These are phyloP conservation scores for Macaca mulatta DNA, from an alignment of 2,113 vertebrate species.

Conservation along the genomic window DNA sequence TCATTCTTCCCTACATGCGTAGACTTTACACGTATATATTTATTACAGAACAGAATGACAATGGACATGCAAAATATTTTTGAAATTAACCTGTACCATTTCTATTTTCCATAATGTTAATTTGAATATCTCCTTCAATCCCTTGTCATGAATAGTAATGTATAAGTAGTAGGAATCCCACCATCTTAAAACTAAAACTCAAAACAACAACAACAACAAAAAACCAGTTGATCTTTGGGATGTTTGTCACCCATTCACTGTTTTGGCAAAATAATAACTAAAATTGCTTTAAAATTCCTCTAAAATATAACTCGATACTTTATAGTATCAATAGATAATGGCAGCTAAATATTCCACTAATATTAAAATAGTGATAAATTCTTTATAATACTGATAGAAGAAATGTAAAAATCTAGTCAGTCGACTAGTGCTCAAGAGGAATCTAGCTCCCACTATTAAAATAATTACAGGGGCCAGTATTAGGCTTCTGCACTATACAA, in stretches of 20 bases:
- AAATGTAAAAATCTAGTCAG: not conserved
- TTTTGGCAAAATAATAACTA: not conserved
- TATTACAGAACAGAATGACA: not conserved
- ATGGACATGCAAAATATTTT: not conserved
- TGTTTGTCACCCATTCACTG: not conserved
- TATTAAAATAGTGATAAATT: too few species aligned
- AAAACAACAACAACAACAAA: not conserved
- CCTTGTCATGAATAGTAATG: not conserved
- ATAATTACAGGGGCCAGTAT: not conserved
- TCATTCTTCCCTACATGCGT: too few species aligned
- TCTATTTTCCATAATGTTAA: not conserved
- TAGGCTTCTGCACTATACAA: not conserved
- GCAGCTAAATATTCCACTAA: not conserved
- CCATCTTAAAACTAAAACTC: not conserved
- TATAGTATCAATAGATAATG: not conserved
- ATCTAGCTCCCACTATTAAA: not conserved
- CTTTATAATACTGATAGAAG: not conserved
- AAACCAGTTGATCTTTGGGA: not conserved
- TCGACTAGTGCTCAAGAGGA: not conserved
- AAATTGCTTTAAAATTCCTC: not conserved
- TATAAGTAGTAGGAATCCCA: not conserved
- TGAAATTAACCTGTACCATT: not conserved
- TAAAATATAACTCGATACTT: not conserved
- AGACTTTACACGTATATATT: not conserved
- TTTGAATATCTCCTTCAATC: not conserved